phyloP scores from a whole-genome alignment of 2,797 vertebrate genomes.

The Aviceda cuculoides region DNA sequence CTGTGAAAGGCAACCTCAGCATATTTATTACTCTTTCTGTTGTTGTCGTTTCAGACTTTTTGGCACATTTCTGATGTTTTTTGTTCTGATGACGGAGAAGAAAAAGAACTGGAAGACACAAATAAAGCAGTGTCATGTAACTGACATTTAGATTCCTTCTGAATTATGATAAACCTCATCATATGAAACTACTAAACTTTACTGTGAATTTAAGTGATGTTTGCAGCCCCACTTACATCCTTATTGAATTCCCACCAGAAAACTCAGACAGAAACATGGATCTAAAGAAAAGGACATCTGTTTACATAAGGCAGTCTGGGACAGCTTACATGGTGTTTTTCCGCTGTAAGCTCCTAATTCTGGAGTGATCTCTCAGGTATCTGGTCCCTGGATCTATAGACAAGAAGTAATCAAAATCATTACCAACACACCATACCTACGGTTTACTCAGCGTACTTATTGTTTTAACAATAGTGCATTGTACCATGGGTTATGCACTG shows the following conservation, averaged over 20 bases:
- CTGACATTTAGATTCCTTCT: background rate
- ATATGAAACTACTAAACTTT: background rate
- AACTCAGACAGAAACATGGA: background rate
- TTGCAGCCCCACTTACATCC: background rate
- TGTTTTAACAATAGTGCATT: background rate
- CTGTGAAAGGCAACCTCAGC: background rate
- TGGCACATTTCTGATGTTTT: background rate
- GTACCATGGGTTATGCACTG: background rate
- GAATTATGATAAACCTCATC: background rate
- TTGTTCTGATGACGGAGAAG: background rate
- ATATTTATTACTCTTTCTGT: background rate
- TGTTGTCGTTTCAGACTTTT: background rate
- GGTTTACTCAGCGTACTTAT: background rate
- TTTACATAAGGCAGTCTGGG: background rate
- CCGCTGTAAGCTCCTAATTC: background rate
- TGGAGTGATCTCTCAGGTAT: background rate
- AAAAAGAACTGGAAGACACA: background rate
- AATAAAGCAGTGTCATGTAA: background rate
- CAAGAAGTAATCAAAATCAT: background rate
- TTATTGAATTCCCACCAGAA: background rate
- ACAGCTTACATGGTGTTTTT: background rate
- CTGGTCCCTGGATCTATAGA: background rate
- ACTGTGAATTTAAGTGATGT: background rate
- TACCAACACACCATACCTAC: background rate
- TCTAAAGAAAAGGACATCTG: background rate